These are phyloP conservation scores for Eulithis prunata DNA, from an alignment of 2,888 invertebrate genomes.

Conservation along the genomic window DNA sequence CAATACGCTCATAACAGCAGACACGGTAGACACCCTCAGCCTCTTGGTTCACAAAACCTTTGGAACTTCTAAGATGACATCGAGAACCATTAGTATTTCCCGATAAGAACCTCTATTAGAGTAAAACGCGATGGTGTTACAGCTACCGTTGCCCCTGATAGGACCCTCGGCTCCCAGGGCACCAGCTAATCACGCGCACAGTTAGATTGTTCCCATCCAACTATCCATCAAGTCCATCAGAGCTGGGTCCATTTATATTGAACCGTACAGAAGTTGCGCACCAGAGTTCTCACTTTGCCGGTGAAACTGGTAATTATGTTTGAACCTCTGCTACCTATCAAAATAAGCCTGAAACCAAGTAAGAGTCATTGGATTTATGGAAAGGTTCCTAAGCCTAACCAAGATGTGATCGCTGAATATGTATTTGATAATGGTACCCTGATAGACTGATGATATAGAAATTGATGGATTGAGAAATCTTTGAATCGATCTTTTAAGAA, in stretches of 20 bases:
- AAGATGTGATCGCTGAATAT: too few species aligned
- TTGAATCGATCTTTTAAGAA: too few species aligned
- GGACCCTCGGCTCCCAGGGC: conserved; percentile 67
- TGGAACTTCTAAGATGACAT: neutral
- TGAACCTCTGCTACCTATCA: neutral
- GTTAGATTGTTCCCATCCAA: conserved; percentile 62
- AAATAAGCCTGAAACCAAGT: too few species aligned
- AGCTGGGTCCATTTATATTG: conserved; percentile 33
- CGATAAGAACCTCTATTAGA: conserved; percentile 50
- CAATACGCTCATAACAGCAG: too few species aligned
- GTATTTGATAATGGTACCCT: too few species aligned
- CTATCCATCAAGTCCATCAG: conserved; percentile 34
- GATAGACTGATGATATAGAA: too few species aligned
- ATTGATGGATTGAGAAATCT: too few species aligned
- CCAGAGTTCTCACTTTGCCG: conserved; percentile 8
- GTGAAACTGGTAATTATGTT: neutral
- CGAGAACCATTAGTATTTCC: conserved; percentile 44
- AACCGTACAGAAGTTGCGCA: conserved; percentile 8
- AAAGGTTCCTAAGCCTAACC: too few species aligned
- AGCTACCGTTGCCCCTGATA: conserved; percentile 73
- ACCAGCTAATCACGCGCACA: conserved; percentile 62
- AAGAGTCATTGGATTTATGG: too few species aligned
- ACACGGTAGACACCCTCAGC: too few species aligned
- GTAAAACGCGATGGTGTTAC: conserved; percentile 59
- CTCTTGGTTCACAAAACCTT: neutral